A percentile compares a stretch with the other conserved stretches of the same genome.
Evolutionary conservation across 2,113 vertebrate genomes (phyloP).

Genomic region (Mobula hypostoma): DNA sequence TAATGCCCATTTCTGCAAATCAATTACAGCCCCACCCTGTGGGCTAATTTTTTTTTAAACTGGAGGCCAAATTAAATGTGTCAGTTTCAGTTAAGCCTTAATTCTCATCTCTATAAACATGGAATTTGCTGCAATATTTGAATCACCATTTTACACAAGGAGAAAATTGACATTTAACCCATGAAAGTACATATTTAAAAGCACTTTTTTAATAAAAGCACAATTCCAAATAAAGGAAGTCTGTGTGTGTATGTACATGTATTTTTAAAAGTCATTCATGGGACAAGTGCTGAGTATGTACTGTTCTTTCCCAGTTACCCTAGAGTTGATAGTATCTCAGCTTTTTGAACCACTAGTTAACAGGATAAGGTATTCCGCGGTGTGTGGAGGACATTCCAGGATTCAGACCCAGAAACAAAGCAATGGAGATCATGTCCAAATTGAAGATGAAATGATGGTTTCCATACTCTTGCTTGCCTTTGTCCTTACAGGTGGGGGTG

Average conservation of each 20-base stretch:
- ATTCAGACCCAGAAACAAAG: no score
- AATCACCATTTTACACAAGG: neutral
- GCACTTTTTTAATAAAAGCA: neutral
- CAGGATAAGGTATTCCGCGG: no score
- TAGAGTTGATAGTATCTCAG: no score
- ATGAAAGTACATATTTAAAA: neutral
- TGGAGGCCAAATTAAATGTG: neutral
- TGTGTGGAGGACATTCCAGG: no score
- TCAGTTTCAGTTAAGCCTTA: neutral
- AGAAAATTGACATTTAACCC: neutral
- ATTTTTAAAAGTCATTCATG: neutral
- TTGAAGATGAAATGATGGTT: no score
- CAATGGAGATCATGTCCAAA: no score
- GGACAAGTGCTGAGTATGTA: no score
- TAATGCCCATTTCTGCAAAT: neutral
- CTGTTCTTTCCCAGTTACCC: no score
- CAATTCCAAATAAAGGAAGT: neutral
- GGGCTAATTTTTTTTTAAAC: neutral
- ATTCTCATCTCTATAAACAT: neutral
- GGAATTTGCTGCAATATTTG: neutral
- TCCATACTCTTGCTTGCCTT: no score
- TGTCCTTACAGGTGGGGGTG: no score
- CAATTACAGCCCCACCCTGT: neutral
- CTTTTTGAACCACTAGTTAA: no score
- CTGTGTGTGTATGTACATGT: no score